Base-by-base conservation (phyloP, 92 coral and sea anemone species). In the Parazoanthus darwini region DNA sequence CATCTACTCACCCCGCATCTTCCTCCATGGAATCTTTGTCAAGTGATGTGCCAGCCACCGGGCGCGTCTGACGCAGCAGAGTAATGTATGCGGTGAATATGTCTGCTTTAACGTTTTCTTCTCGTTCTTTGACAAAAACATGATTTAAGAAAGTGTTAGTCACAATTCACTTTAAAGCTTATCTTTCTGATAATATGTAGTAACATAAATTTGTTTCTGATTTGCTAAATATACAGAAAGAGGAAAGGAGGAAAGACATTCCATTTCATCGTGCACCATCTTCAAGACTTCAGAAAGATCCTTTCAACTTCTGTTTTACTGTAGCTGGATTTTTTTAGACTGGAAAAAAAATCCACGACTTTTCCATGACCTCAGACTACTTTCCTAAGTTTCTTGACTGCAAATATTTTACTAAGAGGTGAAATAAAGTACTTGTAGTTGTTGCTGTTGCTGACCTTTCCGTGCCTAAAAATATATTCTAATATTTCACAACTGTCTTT, bases 11-110 rank as follows among this genome's bases (percentile, higher is more conserved):
- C 99, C 99, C 96, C 58, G 93, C 90, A 72, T 95, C 99, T 74
- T 95, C 99, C 42, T 97, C 99, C 97, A 97, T 97, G 0, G 98
- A 95, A 48, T 97, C 98, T 72, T 96, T 89, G 74, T 97, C 99
- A 67, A 93, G 91, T 5, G 94, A 81, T 72, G 96, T 94, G 6
- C 98, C 94, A 46, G 99, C 99, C 11, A 97, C 96, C 4, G 99
- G 99, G 26, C 97, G 84, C 43, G 99, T 97, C 80, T 97, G 99
- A 48, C 99, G 90, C 85, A 97, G 85, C 33, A 97, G 92, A 23
- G 99, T 96, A 73, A 96, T 95, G 86, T 97, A 97, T 36, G 99
- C 99, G 36, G 90, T 92, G 90, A 97, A 97, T 77, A 97, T 95
- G 81, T 97, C 99, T 43, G 98, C 98, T 65, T 97, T 97, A 6